Percentiles rank a stretch among this genome's conserved stretches.
Evolutionary conservation across 2,888 invertebrate species (phyloP).

Genomic region (Antheraea yamamai): DNA sequence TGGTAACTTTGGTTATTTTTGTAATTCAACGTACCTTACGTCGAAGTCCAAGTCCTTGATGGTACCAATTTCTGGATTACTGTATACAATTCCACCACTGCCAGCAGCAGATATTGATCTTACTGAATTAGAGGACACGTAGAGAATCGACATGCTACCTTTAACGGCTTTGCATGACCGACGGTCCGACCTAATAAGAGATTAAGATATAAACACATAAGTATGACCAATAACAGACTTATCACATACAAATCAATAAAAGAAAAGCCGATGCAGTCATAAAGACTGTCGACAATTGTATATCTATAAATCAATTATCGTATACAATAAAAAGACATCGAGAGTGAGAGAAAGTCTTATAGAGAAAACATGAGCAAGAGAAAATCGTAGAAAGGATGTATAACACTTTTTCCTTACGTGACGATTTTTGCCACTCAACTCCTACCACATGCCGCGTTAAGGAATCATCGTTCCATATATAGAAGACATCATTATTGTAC

Average conservation of each 20-base stretch:
- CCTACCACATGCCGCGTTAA: no score
- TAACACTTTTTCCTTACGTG: no score
- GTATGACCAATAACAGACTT: background rate
- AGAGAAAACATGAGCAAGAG: no score
- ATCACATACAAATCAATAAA: background rate
- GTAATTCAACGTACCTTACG: conserved; percentile 45
- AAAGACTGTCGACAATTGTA: no score
- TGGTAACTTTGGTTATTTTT: background rate
- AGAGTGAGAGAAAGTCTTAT: no score
- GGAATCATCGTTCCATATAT: no score
- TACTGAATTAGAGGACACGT: conserved; percentile 80
- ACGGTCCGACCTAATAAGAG: conserved; percentile 75
- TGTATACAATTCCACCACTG: conserved; percentile 43
- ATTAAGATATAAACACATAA: background rate
- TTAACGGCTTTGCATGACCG: conserved; percentile 86
- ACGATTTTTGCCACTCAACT: no score
- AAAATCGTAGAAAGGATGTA: no score
- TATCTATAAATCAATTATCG: no score
- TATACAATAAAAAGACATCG: no score
- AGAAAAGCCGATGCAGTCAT: no score
- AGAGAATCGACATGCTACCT: conserved; percentile 78
- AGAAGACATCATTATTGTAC: no score
- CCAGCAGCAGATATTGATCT: conserved; percentile 71
- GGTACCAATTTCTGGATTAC: conserved; percentile 35
- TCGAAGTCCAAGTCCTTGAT: conserved; percentile 58